These are phyloP conservation scores for Bungarus multicinctus DNA, from an alignment of 2,113 vertebrate species.

Conservation along the genomic window DNA sequence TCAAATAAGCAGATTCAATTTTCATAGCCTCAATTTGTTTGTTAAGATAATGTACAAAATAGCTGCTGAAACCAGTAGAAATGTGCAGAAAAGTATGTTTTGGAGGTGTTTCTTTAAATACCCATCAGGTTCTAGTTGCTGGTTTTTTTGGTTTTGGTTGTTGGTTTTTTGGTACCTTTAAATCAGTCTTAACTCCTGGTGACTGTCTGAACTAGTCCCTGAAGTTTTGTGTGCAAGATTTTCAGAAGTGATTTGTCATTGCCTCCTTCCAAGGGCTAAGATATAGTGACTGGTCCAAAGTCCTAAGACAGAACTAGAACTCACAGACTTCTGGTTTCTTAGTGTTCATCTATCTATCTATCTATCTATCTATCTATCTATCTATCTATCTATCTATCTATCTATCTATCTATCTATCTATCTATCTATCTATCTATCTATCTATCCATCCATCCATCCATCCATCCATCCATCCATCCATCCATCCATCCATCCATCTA, in stretches of 20 bases:
- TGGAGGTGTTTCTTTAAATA: background rate
- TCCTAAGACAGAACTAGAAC: background rate
- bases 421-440: too few relatives aligned
- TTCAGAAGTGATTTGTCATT: background rate
- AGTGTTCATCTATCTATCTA: background rate
- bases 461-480: too few relatives aligned
- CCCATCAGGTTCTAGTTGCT: background rate
- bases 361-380: background rate
- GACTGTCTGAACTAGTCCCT: background rate
- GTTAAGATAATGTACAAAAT: background rate
- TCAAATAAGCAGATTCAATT: background rate
- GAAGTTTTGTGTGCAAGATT: background rate
- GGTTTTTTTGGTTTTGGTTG: background rate
- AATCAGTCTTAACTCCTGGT: background rate
- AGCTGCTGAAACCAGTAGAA: background rate
- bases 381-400: too few relatives aligned
- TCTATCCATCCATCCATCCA: too few relatives aligned
- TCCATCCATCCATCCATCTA: too few relatives aligned
- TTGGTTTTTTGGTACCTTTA: background rate
- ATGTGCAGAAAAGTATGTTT: background rate
- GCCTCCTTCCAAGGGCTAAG: background rate
- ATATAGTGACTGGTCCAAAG: background rate
- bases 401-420: too few relatives aligned
- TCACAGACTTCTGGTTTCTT: background rate
- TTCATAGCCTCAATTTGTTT: background rate